Evolutionary conservation across 2,797 vertebrate species (phyloP), one percentile per base, ranked within the genome.

Genomic region (Pelodytes ibericus): DNA sequence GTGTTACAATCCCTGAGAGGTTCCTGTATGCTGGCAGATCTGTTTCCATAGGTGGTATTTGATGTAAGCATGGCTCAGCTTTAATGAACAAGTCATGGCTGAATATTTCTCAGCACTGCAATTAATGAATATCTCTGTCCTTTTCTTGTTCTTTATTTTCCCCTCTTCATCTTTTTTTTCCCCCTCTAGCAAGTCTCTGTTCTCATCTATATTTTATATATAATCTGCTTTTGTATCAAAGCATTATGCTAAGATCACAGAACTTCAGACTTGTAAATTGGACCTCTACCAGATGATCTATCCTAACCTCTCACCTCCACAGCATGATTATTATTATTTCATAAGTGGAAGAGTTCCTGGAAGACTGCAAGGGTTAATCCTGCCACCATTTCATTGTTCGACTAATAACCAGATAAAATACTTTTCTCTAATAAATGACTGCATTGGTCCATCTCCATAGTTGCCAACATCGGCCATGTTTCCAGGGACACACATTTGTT

Each of bases 171-270:
- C 47, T 51, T 4, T 51, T 51, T 51, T 51, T 44, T 44, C 39
- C 39, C 47, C 47, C 47, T 51, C 47, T 51, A 44, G 41, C 41
- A 2, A 44, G 41, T 44, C 2, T 44, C 41, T 79, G 60, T 68
- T 84, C 41, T 44, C 41, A 44, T 44, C 3, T 44, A 44, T 44
- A 44, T 44, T 44, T 44, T 44, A 44, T 44, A 8, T 44, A 44
- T 44, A 8, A 44, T 15, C 41, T 44, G 41, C 41, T 44, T 44
- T 44, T 3, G 11, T 13, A 16, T 3, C 8, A 9, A 16, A 10
- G 13, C 41, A 13, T 44, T 44, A 44, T 16, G 1, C 10, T 16
- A 13, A 13, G 10, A 16, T 9, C 41, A 44, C 10, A 44, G 11
- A 10, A 44, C 1, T 13, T 5, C 33, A 36, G 41, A 44, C 41